phyloP scores from a whole-genome alignment of 2,113 vertebrate species.

The Cyanoramphus novaezelandiae region DNA sequence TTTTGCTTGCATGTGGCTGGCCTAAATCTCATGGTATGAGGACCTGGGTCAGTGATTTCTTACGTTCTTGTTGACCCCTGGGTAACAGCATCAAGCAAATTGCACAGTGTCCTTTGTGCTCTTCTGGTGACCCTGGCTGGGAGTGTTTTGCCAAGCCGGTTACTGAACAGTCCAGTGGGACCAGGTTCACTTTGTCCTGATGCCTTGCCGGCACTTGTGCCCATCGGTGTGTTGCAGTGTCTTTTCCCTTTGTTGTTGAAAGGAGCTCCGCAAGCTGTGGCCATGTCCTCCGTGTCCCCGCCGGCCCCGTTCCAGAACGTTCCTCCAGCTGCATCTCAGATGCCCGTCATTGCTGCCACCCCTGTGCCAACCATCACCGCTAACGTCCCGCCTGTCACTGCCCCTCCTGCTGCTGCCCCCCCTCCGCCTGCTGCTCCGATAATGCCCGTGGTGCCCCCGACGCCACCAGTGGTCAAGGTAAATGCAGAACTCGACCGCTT shows the following conservation, averaged over 20 bases:
- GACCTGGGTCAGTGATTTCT: not conserved
- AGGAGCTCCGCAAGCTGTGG: constrained; percentile 79
- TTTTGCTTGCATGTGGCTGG: not conserved
- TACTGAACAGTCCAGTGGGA: not conserved
- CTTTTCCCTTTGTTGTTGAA: not conserved
- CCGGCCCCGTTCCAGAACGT: constrained; percentile 84
- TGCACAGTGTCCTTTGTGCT: not conserved
- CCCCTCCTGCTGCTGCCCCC: constrained; percentile 68
- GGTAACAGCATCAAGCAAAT: not conserved
- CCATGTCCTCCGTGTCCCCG: constrained; percentile 86
- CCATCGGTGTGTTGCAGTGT: not conserved
- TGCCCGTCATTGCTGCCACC: constrained; percentile 91
- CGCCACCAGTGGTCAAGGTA: constrained; percentile 92
- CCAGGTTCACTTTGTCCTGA: not conserved
- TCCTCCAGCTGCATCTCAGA: constrained; percentile 85
- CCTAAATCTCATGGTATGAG: not conserved
- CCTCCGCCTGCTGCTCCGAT: constrained; percentile 75
- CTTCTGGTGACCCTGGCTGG: not conserved
- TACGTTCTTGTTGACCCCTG: not conserved
- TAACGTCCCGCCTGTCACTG: constrained; percentile 73
- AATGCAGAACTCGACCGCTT: not conserved
- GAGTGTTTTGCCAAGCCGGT: not conserved
- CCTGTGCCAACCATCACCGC: constrained; percentile 88
- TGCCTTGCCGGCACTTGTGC: not conserved
- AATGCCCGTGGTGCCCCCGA: constrained; percentile 85